Base-by-base conservation (phyloP, 2,797 vertebrate genomes). In the Semotilus atromaculatus region DNA sequence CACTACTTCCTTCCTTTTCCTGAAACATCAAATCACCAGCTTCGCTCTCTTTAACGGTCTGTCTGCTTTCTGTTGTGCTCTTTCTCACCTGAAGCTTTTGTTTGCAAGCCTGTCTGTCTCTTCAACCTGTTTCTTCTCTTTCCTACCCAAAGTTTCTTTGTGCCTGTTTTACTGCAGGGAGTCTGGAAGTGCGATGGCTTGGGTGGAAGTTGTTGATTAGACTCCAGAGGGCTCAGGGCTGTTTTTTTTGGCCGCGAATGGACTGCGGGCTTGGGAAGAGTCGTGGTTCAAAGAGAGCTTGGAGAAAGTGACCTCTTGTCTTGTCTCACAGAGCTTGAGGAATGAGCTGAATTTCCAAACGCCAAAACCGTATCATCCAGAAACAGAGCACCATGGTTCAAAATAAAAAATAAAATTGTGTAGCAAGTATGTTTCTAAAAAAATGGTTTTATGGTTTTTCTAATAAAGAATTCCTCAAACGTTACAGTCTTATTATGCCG, bases 171-270 rank as follows among this genome's bases (percentile, higher is more conserved):
- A 66, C 87, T 80, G 88, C 86, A 90, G 90, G 84, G 88, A 89
- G 89, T 90, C 88, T 87, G 64, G 53, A 86, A 92, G 89, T 73
- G 88, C 84, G 90, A 89, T 90, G 88, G 90, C 91, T 31, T 90
- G 90, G 89, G 88, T 94, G 92, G 91, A 92, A 90, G 85, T 92
- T 92, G 93, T 92, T 94, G 94, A 94, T 95, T 93, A 94, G 91
- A 73, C 66, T 87, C 89, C 89, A 86, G 91, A 78, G 88, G 91
- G 93, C 93, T 92, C 88, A 73, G 87, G 92, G 94, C 91, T 89
- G 92, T 93, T 94, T 94, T 94, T 92, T 93, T 94, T 95, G 90
- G 92, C 90, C 90, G 89, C 89, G 92, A 95, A 93, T 92, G 91
- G 89, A 88, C 92, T 87, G 89, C 92, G 92, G 92, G 90, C 88